phyloP scores from a whole-genome alignment of 2,888 invertebrate species.

The Apodemia duryi region DNA sequence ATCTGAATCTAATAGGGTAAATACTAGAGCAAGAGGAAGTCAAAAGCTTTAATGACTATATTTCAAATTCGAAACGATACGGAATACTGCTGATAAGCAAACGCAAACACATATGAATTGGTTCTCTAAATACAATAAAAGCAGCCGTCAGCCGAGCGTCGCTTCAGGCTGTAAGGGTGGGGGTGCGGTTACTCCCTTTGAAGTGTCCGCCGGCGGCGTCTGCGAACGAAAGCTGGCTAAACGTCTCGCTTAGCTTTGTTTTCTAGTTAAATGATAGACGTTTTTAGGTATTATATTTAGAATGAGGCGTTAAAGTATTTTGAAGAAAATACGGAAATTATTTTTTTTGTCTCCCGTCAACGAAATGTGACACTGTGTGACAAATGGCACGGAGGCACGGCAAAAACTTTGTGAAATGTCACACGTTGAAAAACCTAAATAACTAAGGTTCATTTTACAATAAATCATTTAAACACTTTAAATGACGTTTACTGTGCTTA shows the following conservation, averaged over 20 bases:
- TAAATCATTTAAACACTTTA: no score
- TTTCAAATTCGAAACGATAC: conserved; percentile 1
- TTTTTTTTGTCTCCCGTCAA: no score
- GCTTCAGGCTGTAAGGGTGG: conserved; percentile 44
- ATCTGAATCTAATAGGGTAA: no score
- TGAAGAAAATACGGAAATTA: no score
- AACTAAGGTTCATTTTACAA: no score
- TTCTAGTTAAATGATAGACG: conserved; percentile 60
- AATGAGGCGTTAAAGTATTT: background rate
- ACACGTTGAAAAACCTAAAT: no score
- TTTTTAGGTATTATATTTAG: conserved; percentile 42
- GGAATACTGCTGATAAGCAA: conserved; percentile 35
- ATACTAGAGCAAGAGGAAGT: no score
- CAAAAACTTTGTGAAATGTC: no score
- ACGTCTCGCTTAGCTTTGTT: conserved; percentile 72
- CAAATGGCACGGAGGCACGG: no score
- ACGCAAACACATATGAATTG: conserved; percentile 54
- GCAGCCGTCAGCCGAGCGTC: conserved; percentile 43
- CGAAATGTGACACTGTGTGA: no score
- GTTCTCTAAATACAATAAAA: conserved; percentile 60
- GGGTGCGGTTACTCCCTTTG: conserved; percentile 66
- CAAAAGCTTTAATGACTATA: background rate
- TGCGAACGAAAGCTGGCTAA: conserved; percentile 70
- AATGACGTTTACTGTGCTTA: no score
- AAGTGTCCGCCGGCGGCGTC: conserved; percentile 57